Base-by-base conservation (phyloP, 2,113 vertebrate species). In the Macaca nemestrina region DNA sequence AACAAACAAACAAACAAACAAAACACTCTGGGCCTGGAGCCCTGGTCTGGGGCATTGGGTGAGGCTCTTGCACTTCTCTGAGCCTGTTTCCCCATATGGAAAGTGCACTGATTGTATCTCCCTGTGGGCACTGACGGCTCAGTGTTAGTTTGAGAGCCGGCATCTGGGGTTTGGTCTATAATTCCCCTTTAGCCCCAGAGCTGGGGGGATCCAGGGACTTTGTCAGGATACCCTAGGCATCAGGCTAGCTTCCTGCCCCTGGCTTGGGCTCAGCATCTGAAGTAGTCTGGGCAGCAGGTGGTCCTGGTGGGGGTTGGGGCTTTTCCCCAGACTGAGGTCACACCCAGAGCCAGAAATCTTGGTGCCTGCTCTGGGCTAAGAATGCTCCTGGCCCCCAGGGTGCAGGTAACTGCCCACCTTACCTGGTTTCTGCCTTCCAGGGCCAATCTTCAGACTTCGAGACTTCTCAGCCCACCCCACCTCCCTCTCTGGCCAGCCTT, bases 41-140 rank as follows among this genome's bases (percentile, higher is more conserved):
- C 16, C 50, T 52, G 50, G 50, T 52, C 50, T 52, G 50, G 50
- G 50, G 50, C 50, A 52, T 52, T 17, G 50, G 50, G 14, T 0
- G 0, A 17, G 50, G 50, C 50, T 52, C 50, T 52, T 52, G 50
- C 50, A 52, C 50, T 52, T n/a, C 10, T 78, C 27, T 99, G 50
- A 90, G 27, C 32, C 30, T 4, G 5, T 61, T 61, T 61, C 59
- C 5, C 11, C 25, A 30, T 61, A 0, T 61, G 50, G 5, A 9
- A 23, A 20, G 9, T 4, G 18, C 45, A 20, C 59, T 30, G 38
- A n/a, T 14, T 17, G 20, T 14, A 17, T 55, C 70, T 73, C 32
- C 35, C 22, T 43, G 35, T 30, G 6, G 38, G 32, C 43, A 25
- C 35, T 0, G 20, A 67, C 20, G 38, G 11, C 72, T 23, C 61